A percentile compares a stretch with the other conserved stretches of the same genome.
Evolutionary conservation across 2,113 vertebrate species (phyloP).

Genomic region (Amia ocellicauda): DNA sequence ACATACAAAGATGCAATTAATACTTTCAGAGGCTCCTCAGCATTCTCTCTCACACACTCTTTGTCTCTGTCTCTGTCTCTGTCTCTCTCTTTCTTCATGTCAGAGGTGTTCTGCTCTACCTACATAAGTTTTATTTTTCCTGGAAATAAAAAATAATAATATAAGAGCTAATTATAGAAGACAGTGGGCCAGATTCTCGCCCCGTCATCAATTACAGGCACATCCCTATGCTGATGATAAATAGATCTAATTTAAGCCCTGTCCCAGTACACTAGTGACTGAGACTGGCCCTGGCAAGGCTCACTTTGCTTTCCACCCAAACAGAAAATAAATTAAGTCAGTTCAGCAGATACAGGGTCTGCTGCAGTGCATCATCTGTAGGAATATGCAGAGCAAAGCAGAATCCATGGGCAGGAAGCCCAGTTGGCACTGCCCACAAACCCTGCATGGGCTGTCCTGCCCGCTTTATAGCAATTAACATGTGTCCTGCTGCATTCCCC

Average conservation of each 20-base stretch:
- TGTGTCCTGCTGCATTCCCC: too few species aligned
- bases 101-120: too few species aligned
- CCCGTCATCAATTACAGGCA: too few species aligned
- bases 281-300: slow-evolving; percentile 2
- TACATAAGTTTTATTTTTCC: too few species aligned
- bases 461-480: too few species aligned
- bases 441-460: background rate
- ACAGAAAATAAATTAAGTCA: background rate
- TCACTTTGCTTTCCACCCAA: background rate
- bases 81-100: too few species aligned
- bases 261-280: slow-evolving; percentile 5
- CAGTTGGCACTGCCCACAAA: background rate
- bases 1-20: too few species aligned
- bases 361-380: background rate
- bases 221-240: slow-evolving; percentile 18
- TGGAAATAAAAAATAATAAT: too few species aligned
- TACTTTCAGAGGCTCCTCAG: too few species aligned
- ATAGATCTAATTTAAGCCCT: slow-evolving; percentile 17
- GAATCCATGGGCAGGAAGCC: too few species aligned
- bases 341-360: background rate
- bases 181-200: background rate
- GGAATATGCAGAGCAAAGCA: slow-evolving; percentile 9
- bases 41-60: too few species aligned
- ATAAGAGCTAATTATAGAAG: slow-evolving; percentile 13
- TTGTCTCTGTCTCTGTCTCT: too few species aligned